Base-by-base conservation (phyloP, 2,113 vertebrate genomes). In the Malurus cyaneus region DNA sequence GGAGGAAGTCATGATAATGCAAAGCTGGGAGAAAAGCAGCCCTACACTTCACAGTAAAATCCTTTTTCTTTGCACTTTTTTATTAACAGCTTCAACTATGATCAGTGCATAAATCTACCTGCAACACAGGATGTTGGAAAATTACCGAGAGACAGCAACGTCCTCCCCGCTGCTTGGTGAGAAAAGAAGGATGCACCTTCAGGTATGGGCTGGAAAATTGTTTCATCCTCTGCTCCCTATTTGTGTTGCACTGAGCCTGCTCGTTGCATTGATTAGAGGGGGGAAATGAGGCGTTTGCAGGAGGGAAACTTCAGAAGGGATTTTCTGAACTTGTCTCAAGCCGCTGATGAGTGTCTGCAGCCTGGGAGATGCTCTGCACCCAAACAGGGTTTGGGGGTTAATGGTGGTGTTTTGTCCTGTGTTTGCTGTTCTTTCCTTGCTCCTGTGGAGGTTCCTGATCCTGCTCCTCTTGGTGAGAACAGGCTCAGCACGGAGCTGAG, bases 81-180 rank as follows among this genome's bases (percentile, higher is more conserved):
- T 82, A 80, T 93, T 90, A 93, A 94, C 95, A 96, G 94, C 71
- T 89, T 74, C 89, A 81, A 80, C 82, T 72, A 69, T 54, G 93
- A 93, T 87, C 81, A 34, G 92, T 73, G 92, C 71, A 53, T 97
- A 92, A 92, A 91, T 91, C 94, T 73, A 70, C 82, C 80, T 86
- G 86, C 78, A 92, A 89, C 83, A 59, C 83, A 81, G 90, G 80
- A 96, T 97, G 96, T 57, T 91, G 74, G 96, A 93, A 94, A 78
- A 80, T 49, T 89, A 91, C 94, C 61, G 18, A 89, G 86, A 91
- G 76, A 82, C 80, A 70, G 65, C 60, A 6, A 80, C 4, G 21
- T 89, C 88, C 42, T 91, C 78, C 80, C 81, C 1, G 31, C 86
- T 72, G 83, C 80, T 65, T 29, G 70, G 56, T 65, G 77, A 92